Percentiles rank a stretch among this genome's conserved stretches.
phyloP scores from a whole-genome alignment of 2,888 invertebrate genomes.

The Nymphalis c-album region DNA sequence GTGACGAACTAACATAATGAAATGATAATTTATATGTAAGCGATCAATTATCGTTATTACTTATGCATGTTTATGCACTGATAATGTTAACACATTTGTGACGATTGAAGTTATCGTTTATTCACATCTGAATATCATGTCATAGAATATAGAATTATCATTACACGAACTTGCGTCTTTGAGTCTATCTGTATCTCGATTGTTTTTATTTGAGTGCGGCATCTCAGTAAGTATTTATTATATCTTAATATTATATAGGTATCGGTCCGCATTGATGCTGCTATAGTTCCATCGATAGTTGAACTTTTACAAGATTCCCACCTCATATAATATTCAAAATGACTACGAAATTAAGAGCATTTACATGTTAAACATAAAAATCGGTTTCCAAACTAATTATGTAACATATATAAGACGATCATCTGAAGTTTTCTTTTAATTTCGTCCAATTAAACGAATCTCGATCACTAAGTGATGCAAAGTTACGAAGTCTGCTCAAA shows the following conservation, averaged over 20 bases:
- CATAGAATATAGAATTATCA: no score
- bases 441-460: slow-evolving; percentile 2
- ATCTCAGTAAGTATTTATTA: no score
- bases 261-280: no score
- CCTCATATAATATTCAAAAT: neutral
- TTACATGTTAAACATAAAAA: neutral
- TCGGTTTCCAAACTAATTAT: neutral
- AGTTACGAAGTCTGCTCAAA: neutral
- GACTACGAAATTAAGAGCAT: neutral
- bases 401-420: neutral
- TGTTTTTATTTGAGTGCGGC: no score
- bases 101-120: no score
- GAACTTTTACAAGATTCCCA: no score
- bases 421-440: neutral
- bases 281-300: no score
- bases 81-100: slow-evolving; percentile 2
- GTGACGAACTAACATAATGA: slow-evolving; percentile 20
- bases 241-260: no score
- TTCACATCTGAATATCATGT: neutral
- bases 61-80: neutral
- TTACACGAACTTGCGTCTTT: no score
- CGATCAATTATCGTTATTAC: slow-evolving; percentile 14
- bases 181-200: no score
- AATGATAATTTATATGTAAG: slow-evolving; percentile 19
- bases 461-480: neutral